Evolutionary conservation across 2,888 invertebrate species (phyloP).

Genomic region (Saturnia pavonia): DNA sequence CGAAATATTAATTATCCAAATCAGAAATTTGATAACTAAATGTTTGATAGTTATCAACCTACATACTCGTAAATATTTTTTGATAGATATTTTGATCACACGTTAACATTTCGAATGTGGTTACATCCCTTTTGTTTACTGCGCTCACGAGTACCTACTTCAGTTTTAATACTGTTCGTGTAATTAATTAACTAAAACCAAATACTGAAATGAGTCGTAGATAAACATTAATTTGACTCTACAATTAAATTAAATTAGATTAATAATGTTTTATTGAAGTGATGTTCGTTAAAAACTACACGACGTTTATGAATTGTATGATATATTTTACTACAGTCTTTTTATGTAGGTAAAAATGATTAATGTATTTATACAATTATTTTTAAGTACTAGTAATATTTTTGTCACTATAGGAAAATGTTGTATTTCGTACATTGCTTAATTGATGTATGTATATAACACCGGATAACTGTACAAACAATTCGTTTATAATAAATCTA

Average conservation of each 20-base stretch:
- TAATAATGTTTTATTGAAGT: slow-evolving; percentile 30
- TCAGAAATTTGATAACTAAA: too few species aligned
- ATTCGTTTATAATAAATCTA: too few species aligned
- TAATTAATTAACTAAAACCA: slow-evolving; percentile 37
- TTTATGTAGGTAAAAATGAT: too few species aligned
- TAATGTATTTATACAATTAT: neutral
- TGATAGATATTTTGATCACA: neutral
- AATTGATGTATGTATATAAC: too few species aligned
- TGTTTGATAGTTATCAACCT: too few species aligned
- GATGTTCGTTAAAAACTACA: slow-evolving; percentile 18
- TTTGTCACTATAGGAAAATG: neutral
- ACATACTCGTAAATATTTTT: neutral
- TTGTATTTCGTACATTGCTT: too few species aligned
- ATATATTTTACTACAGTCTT: too few species aligned
- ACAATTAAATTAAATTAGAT: slow-evolving; percentile 38
- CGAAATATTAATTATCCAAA: too few species aligned
- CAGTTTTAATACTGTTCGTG: slow-evolving; percentile 31
- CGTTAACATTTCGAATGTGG: neutral
- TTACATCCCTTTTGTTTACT: slow-evolving; percentile 8
- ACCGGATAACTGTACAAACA: too few species aligned
- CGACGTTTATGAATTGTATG: neutral
- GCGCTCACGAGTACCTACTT: too few species aligned
- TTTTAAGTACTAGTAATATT: neutral
- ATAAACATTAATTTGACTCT: slow-evolving; percentile 37
- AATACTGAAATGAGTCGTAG: slow-evolving; percentile 33